phyloP scores from a whole-genome alignment of 2,888 invertebrate genomes.

The Cryptus armator region DNA sequence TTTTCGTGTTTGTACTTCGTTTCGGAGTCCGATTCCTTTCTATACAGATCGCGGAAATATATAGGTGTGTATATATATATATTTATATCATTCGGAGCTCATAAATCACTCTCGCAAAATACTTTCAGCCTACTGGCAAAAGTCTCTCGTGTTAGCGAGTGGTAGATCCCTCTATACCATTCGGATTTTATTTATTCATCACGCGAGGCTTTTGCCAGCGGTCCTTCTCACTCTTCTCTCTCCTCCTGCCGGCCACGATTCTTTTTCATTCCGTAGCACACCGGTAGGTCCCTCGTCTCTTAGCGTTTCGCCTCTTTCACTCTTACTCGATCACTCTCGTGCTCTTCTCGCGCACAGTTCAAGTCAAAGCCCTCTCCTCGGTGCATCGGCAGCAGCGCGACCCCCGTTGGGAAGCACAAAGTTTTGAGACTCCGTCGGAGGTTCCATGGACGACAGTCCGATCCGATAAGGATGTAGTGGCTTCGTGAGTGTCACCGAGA shows the following conservation, averaged over 20 bases:
- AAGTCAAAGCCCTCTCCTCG: slow-evolving; percentile 34
- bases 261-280: slow-evolving; percentile 41
- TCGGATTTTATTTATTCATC: slow-evolving; percentile 64
- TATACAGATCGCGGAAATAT: background rate
- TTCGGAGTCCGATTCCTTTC: background rate
- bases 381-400: slow-evolving; percentile 59
- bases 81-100: slow-evolving; percentile 28
- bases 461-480: slow-evolving; percentile 78
- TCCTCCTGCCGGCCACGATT: slow-evolving; percentile 50
- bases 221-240: slow-evolving; percentile 1
- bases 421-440: slow-evolving; percentile 56
- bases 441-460: slow-evolving; percentile 71
- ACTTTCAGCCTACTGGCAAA: slow-evolving; percentile 43
- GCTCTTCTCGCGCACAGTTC: slow-evolving; percentile 11
- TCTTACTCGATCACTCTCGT: slow-evolving; percentile 5
- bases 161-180: slow-evolving; percentile 31
- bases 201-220: slow-evolving; percentile 57
- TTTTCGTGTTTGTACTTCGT: background rate
- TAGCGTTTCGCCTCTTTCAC: background rate
- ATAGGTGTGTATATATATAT: slow-evolving; percentile 16
- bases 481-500: slow-evolving; percentile 75
- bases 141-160: slow-evolving; percentile 4
- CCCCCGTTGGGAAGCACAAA: slow-evolving; percentile 64
- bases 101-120: slow-evolving; percentile 62
- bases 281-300: slow-evolving; percentile 14